phyloP scores from a whole-genome alignment of 2,797 vertebrate species.

The Parauchenoglanis punctatus region DNA sequence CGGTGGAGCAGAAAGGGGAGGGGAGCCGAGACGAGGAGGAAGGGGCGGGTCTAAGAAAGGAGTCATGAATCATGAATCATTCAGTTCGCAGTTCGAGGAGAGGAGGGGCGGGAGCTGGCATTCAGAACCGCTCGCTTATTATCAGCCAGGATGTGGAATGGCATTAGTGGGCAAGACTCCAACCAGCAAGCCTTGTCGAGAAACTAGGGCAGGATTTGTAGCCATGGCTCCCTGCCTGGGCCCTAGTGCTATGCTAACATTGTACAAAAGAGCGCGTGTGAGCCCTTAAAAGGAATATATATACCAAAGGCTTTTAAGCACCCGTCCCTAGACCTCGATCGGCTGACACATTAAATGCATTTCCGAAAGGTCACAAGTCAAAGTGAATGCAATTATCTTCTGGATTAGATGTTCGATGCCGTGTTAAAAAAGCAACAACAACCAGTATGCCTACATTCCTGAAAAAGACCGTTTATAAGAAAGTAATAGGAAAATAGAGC shows the following conservation, averaged over 20 bases:
- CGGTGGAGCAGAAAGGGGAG: slow-evolving; percentile 8
- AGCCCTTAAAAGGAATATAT: not conserved
- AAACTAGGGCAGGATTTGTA: slow-evolving; percentile 38
- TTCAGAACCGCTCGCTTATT: slow-evolving; percentile 40
- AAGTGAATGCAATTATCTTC: not conserved
- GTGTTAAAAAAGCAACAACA: not conserved
- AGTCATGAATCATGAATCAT: slow-evolving; percentile 48
- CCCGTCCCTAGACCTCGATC: not conserved
- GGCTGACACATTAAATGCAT: not conserved
- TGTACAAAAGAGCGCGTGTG: slow-evolving; percentile 17
- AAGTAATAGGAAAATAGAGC: slow-evolving; percentile 17
- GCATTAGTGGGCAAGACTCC: slow-evolving; percentile 47
- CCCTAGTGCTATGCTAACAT: slow-evolving; percentile 24
- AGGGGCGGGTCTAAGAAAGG: slow-evolving; percentile 29
- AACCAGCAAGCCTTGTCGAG: slow-evolving; percentile 24
- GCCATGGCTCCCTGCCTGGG: slow-evolving; percentile 25
- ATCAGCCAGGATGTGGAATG: slow-evolving; percentile 52
- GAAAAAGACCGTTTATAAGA: slow-evolving; percentile 11
- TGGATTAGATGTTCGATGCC: not conserved
- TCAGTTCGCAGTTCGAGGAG: slow-evolving; percentile 29
- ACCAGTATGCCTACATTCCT: not conserved
- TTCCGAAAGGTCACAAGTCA: not conserved
- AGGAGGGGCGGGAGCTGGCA: slow-evolving; percentile 35
- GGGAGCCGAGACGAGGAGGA: slow-evolving; percentile 2
- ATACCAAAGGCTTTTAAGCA: not conserved